Base-by-base conservation (phyloP, 2,888 invertebrate genomes). In the Thyatira batis region DNA sequence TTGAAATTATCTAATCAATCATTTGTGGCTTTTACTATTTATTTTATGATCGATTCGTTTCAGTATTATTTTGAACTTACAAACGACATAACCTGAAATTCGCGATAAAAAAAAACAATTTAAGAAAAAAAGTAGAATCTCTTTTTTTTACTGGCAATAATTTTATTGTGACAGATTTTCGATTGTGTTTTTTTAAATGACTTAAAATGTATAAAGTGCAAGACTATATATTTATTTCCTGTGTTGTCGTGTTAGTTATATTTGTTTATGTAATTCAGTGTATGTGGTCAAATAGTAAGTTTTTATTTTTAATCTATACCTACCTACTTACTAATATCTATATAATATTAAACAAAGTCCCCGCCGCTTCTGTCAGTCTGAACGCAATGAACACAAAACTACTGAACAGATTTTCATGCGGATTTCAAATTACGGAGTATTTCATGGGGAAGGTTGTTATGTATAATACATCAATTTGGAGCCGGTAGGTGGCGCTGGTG, bases 241-340 rank as follows among this genome's bases (percentile, higher is more conserved):
- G 48, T 27, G 48, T 23, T 10, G 3, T 17, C n/a, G 28, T 27
- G 1, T 10, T 48, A 11, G 20, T 48, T 13, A 27, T 28, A 17
- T 9, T 27, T 20, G n/a, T 48, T 2, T 48, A 28, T 48, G 8
- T 6, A 1, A 11, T 48, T 17, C 48, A 48, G 48, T 48, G 28
- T 48, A 6, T 48, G 3, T 48, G 48, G 48, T 8, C 48, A 10
- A 20, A 39, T 23, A 21, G 51, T 51, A 48, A 57, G 51, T 52
- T 45, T 30, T 49, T 23, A n/a, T 52, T 10, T 13, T 39, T 4
- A 43, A 39, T 39, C 13, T 2, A 57, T 54, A 54, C 50, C 50
- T n/a, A n/a, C n/a, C n/a, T n/a, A n/a, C n/a, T n/a, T n/a, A n/a
- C n/a, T n/a, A n/a, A n/a, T n/a, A n/a, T n/a, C n/a, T n/a, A n/a